A percentile compares a stretch with the other conserved stretches of the same genome.
These are phyloP conservation scores for Eurystomus gularis DNA, from an alignment of 2,113 vertebrate genomes.

Conservation along the genomic window DNA sequence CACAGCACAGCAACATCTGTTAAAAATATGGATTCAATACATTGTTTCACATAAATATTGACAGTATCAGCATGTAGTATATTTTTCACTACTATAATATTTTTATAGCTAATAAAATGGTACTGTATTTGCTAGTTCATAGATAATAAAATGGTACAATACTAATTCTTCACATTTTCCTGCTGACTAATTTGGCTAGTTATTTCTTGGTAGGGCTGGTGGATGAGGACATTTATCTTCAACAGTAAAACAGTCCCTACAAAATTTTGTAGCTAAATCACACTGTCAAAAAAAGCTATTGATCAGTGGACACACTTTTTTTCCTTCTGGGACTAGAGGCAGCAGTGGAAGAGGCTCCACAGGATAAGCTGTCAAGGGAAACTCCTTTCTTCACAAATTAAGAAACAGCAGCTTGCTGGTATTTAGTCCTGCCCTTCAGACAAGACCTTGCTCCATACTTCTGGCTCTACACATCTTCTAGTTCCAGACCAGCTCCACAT, in stretches of 20 bases:
- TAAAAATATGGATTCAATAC: background rate
- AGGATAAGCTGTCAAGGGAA: background rate
- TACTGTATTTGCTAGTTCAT: conserved; percentile 1
- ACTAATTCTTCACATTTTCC: background rate
- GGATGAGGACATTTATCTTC: background rate
- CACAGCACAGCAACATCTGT: background rate
- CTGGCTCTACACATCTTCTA: background rate
- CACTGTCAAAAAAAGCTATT: background rate
- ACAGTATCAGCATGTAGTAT: background rate
- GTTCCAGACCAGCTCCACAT: background rate
- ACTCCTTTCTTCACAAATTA: background rate
- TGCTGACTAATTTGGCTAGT: background rate
- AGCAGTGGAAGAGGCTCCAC: background rate
- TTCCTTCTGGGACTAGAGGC: background rate
- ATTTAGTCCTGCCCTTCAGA: background rate
- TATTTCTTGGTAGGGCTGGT: background rate
- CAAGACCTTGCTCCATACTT: background rate
- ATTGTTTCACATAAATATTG: background rate
- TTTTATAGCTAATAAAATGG: conserved; percentile 35
- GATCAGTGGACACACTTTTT: background rate
- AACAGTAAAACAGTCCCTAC: background rate
- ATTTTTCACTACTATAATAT: background rate
- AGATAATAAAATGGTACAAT: conserved; percentile 18
- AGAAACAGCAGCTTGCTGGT: background rate
- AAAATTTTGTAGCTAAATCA: background rate